Conservation (phyloP, 2,113 vertebrate species). For the Vulpes ferrilata region DNA sequence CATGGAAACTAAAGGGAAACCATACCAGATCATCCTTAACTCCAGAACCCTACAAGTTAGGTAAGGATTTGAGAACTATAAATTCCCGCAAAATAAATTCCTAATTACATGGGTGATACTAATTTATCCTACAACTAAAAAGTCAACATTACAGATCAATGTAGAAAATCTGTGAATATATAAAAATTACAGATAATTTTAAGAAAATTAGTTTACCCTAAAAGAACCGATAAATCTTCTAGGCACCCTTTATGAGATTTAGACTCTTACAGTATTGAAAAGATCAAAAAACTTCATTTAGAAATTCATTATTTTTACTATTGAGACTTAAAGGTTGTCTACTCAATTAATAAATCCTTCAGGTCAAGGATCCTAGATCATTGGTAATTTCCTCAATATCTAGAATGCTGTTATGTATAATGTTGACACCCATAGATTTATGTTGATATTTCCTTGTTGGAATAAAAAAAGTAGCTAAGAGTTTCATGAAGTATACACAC, state of each 20-base stretch:
- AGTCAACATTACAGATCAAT: neutral
- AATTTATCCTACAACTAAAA: neutral
- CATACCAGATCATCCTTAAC: neutral
- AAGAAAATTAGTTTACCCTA: neutral
- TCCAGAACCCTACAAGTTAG: neutral
- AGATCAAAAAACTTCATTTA: neutral
- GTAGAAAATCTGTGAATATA: neutral
- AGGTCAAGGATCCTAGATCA: neutral
- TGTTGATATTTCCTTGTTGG: constrained; percentile 21
- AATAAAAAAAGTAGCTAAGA: neutral
- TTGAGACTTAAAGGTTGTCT: constrained; percentile 12
- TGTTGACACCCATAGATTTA: neutral
- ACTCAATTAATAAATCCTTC: neutral
- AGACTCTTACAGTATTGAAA: neutral
- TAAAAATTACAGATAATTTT: constrained; percentile 20
- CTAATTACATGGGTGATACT: neutral
- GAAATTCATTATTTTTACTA: neutral
- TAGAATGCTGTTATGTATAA: neutral
- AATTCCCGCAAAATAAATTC: neutral
- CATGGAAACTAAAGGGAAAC: neutral
- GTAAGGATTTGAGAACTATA: neutral
- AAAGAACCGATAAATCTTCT: neutral
- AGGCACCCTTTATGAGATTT: neutral
- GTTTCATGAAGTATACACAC: neutral
- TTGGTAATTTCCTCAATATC: neutral